phyloP scores from a whole-genome alignment of 2,113 vertebrate species.

The Zosterops lateralis region DNA sequence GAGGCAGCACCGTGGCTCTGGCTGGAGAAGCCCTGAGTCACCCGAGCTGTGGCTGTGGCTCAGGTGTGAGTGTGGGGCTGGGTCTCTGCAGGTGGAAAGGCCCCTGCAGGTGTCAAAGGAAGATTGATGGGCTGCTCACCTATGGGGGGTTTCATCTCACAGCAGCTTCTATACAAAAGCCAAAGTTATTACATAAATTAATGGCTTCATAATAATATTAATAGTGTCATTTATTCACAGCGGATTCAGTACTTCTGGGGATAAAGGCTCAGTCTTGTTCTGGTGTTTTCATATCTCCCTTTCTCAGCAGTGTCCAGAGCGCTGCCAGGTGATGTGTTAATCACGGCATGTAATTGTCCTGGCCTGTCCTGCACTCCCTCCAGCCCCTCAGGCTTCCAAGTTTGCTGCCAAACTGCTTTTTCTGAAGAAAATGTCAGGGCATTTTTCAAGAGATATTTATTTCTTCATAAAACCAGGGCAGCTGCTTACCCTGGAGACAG shows the following conservation, averaged over 20 bases:
- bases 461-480: neutral
- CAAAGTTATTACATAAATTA: neutral
- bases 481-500: neutral
- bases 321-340: neutral
- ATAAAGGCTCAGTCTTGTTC: neutral
- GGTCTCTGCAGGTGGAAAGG: neutral
- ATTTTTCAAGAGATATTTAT: neutral
- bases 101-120: neutral
- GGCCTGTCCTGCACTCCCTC: neutral
- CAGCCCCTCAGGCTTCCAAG: neutral
- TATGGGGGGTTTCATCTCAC: neutral
- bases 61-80: neutral
- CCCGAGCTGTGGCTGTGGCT: neutral
- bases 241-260: neutral
- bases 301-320: neutral
- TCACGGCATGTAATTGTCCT: neutral
- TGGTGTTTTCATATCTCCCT: neutral
- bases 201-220: neutral
- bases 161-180: neutral
- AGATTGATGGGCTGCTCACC: neutral
- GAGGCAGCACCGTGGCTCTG: accelerated
- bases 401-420: neutral
- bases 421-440: neutral
- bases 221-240: neutral
- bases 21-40: neutral